Percentiles rank a stretch among this genome's conserved stretches.
phyloP scores from a whole-genome alignment of 2,888 invertebrate species.

The Trissonchulus sp. region DNA sequence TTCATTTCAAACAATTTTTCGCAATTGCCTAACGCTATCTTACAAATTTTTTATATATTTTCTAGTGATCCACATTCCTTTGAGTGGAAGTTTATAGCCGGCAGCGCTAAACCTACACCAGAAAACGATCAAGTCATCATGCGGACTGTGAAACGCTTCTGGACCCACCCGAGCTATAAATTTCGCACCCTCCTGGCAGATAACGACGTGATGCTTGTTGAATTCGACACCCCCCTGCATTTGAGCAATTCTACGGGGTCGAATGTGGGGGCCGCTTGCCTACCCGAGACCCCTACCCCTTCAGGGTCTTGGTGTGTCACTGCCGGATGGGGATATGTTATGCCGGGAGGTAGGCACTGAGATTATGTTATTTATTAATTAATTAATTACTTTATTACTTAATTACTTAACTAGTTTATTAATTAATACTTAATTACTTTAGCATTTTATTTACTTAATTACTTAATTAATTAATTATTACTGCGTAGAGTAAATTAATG shows the following conservation, averaged over 20 bases:
- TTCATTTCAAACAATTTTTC: too few relatives aligned
- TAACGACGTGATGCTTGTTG: conserved; percentile 61
- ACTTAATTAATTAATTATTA: too few relatives aligned
- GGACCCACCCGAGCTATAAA: conserved; percentile 40
- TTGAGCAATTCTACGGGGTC: conserved; percentile 43
- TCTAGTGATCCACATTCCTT: conserved; percentile 21
- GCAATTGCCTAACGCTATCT: too few relatives aligned
- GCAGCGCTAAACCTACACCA: conserved; percentile 11
- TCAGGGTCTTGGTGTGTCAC: conserved; percentile 44
- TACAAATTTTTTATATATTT: background rate
- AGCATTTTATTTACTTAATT: too few relatives aligned
- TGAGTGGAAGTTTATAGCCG: conserved; percentile 22
- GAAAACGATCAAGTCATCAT: background rate
- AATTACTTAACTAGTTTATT: too few relatives aligned
- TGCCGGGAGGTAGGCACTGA: conserved; percentile 57
- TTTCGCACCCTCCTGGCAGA: conserved; percentile 43
- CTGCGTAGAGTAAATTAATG: too few relatives aligned
- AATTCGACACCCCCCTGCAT: conserved; percentile 58
- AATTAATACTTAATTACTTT: too few relatives aligned
- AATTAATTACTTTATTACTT: too few relatives aligned
- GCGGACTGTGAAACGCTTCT: background rate
- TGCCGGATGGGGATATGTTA: conserved; percentile 61
- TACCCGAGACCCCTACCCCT: conserved; percentile 57
- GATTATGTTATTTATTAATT: too few relatives aligned
- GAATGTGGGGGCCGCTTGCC: conserved; percentile 55